Percentiles rank a stretch among this genome's conserved stretches.
Conservation (phyloP, 2,888 invertebrate genomes). For the Brachycybe producta region DNA sequence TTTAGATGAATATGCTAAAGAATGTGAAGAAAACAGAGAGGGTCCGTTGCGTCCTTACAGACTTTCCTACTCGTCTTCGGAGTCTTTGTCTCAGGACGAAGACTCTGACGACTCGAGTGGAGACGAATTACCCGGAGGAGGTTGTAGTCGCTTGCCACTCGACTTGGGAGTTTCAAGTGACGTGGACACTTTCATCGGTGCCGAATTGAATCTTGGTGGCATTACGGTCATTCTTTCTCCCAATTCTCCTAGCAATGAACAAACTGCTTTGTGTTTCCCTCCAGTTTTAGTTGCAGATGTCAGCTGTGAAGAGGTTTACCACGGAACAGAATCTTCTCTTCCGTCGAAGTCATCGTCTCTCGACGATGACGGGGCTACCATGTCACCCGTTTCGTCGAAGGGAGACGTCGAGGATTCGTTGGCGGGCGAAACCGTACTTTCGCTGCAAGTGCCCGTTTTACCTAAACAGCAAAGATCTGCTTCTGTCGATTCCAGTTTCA, state of each 20-base stretch:
- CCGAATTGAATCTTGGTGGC: slow-evolving; percentile 8
- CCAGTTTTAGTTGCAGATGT: neutral
- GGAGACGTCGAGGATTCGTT: slow-evolving; percentile 32
- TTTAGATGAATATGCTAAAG: slow-evolving; percentile 22
- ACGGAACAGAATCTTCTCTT: slow-evolving; percentile 20
- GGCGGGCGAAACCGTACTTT: slow-evolving; percentile 49
- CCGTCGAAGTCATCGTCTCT: slow-evolving; percentile 17
- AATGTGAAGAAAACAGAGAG: slow-evolving; percentile 12
- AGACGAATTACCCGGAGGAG: slow-evolving; percentile 19
- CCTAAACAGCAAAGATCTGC: slow-evolving; percentile 66
- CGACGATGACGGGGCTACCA: slow-evolving; percentile 22
- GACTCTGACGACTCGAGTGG: slow-evolving; percentile 21
- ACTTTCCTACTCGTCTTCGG: slow-evolving; percentile 12
- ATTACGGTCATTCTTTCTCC: slow-evolving; percentile 52
- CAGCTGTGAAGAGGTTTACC: slow-evolving; percentile 13
- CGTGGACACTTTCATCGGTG: neutral
- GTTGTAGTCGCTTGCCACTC: slow-evolving; percentile 19
- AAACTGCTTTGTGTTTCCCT: slow-evolving; percentile 7
- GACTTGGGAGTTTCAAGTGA: neutral
- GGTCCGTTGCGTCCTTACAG: slow-evolving; percentile 5
- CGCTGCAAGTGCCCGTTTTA: slow-evolving; percentile 66
- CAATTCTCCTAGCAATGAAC: slow-evolving; percentile 31
- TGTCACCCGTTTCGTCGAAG: slow-evolving; percentile 29
- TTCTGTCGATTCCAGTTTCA: slow-evolving; percentile 76
- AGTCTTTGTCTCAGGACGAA: slow-evolving; percentile 7